phyloP scores from a whole-genome alignment of 2,888 invertebrate genomes.

The Campoletis raptor region DNA sequence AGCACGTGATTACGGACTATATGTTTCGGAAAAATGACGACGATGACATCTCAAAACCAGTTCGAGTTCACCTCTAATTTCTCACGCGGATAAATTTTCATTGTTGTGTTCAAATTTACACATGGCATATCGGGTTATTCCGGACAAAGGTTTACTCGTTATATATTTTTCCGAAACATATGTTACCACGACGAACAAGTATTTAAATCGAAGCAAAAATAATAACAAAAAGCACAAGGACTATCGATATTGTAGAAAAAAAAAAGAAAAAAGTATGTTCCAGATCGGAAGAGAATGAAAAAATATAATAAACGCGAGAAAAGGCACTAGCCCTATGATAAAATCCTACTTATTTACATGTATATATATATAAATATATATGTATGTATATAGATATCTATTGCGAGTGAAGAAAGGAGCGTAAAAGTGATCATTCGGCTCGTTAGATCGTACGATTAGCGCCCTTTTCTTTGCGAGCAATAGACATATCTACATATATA shows the following conservation, averaged over 20 bases:
- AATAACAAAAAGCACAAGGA: slow-evolving; percentile 1
- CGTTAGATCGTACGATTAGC: background rate
- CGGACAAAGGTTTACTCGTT: background rate
- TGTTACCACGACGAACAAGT: background rate
- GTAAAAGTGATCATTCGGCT: background rate
- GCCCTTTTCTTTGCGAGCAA: background rate
- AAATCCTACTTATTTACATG: slow-evolving; percentile 6
- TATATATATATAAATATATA: background rate
- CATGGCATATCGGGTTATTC: background rate
- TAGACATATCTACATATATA: background rate
- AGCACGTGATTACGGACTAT: background rate
- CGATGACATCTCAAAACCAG: background rate
- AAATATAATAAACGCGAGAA: background rate
- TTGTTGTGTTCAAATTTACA: background rate
- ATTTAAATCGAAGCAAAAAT: background rate
- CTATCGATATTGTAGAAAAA: background rate
- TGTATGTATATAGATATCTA: background rate
- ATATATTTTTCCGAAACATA: background rate
- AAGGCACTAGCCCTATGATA: background rate
- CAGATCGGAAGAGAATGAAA: background rate
- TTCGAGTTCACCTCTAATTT: background rate
- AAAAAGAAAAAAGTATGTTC: background rate
- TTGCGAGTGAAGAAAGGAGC: background rate
- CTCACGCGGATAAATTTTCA: background rate
- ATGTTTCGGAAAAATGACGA: background rate